Conservation (phyloP, 92 coral and sea anemone genomes). For the Galaxea fascicularis region DNA sequence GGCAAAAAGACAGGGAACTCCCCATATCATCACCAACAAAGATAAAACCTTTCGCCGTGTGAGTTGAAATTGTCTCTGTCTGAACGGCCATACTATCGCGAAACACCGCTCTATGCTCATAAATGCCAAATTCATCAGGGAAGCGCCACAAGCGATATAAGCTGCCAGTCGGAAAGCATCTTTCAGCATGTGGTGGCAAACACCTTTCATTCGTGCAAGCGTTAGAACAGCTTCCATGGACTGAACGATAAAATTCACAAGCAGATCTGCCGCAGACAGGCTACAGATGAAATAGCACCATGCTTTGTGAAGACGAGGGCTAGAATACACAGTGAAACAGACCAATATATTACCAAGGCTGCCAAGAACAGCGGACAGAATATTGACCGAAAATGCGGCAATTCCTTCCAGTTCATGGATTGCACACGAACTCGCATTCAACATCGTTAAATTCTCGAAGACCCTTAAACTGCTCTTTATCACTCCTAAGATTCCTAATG, state of each 20-base stretch:
- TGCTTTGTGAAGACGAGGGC: conserved; percentile 60
- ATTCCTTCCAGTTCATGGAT: conserved; percentile 35
- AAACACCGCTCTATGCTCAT: conserved; percentile 79
- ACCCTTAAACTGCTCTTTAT: background rate
- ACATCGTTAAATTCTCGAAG: conserved; percentile 6
- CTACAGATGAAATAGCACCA: conserved; percentile 77
- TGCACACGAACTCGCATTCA: conserved; percentile 33
- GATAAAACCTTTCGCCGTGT: conserved; percentile 1
- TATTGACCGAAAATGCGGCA: conserved; percentile 40
- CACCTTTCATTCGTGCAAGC: conserved; percentile 56
- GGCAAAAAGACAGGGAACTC: conserved; percentile 28
- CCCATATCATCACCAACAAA: conserved; percentile 2
- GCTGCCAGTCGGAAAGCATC: conserved; percentile 71
- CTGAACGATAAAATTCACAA: conserved; percentile 64
- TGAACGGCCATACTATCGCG: conserved; percentile 66
- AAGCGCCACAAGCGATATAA: conserved; percentile 72
- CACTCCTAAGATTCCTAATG: background rate
- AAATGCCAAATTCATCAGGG: conserved; percentile 62
- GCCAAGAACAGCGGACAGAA: conserved; percentile 57
- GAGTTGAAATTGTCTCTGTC: background rate
- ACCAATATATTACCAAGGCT: conserved; percentile 67
- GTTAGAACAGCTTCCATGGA: conserved; percentile 64
- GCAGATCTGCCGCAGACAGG: conserved; percentile 67
- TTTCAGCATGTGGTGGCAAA: conserved; percentile 32
- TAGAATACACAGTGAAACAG: conserved; percentile 65